Evolutionary conservation across 2,888 invertebrate species (phyloP).

Genomic region (Drosophila austrosaltans): DNA sequence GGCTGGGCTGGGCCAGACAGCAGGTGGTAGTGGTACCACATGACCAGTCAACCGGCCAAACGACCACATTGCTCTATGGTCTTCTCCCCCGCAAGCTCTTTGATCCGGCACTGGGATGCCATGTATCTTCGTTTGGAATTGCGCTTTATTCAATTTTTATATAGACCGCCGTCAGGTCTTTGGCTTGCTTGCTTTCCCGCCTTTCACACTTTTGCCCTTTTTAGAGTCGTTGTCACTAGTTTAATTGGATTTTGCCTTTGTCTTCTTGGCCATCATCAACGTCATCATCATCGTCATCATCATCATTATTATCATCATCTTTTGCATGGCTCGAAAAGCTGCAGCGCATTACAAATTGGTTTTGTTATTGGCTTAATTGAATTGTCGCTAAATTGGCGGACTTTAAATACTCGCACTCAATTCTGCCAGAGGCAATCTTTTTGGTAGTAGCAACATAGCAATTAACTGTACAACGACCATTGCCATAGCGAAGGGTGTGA

Average conservation of each 20-base stretch:
- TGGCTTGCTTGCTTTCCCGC: conserved; percentile 5
- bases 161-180: conserved; percentile 31
- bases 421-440: conserved; percentile 36
- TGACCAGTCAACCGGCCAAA: neutral
- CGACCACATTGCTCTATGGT: conserved; percentile 36
- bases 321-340: conserved; percentile 63
- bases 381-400: conserved; percentile 70
- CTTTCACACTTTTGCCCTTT: conserved; percentile 45
- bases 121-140: conserved; percentile 62
- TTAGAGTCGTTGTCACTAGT: conserved; percentile 63
- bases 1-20: conserved; percentile 30
- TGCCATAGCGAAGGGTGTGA: conserved; percentile 1
- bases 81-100: neutral
- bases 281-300: conserved; percentile 34
- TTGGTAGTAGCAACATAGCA: conserved; percentile 57
- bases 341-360: conserved; percentile 73
- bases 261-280: conserved; percentile 41
- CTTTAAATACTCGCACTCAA: conserved; percentile 55
- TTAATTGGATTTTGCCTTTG: conserved; percentile 73
- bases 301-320: conserved; percentile 33
- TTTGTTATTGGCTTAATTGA: conserved; percentile 76
- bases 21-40: conserved; percentile 45
- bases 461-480: conserved; percentile 52
- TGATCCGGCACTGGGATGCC: neutral
- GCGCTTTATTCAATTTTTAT: conserved; percentile 75